Evolutionary conservation across 2,888 invertebrate genomes (phyloP).

Genomic region (Eumerus sabulonum): DNA sequence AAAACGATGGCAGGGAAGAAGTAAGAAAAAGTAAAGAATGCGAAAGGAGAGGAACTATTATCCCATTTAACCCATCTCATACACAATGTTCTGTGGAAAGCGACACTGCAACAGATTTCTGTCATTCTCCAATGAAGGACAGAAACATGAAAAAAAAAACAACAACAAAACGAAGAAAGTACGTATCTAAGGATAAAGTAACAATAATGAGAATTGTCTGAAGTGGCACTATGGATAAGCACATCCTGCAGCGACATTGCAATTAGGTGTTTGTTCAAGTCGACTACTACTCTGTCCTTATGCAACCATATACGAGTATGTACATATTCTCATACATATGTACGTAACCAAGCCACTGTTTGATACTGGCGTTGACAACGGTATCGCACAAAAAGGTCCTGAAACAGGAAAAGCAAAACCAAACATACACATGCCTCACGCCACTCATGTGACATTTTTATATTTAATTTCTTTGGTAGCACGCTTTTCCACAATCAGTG

Average conservation of each 20-base stretch:
- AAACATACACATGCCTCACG: slow-evolving; percentile 23
- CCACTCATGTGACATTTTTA: slow-evolving; percentile 46
- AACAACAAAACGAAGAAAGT: too few relatives aligned
- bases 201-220: slow-evolving; percentile 68
- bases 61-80: too few relatives aligned
- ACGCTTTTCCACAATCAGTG: slow-evolving; percentile 51
- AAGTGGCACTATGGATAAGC: slow-evolving; percentile 48
- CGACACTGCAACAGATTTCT: not conserved
- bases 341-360: slow-evolving; percentile 15
- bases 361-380: slow-evolving; percentile 23
- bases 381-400: slow-evolving; percentile 4
- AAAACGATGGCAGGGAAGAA: too few relatives aligned
- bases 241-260: slow-evolving; percentile 59
- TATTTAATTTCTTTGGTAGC: slow-evolving; percentile 61
- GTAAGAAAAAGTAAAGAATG: too few relatives aligned
- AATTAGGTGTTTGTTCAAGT: slow-evolving; percentile 63
- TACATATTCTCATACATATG: too few relatives aligned
- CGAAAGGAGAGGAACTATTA: too few relatives aligned
- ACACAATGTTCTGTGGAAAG: too few relatives aligned
- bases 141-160: not conserved
- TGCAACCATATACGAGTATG: too few relatives aligned
- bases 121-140: not conserved
- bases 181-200: slow-evolving; percentile 33
- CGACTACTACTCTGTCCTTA: slow-evolving; percentile 1
- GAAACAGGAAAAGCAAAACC: slow-evolving; percentile 11